phyloP scores from a whole-genome alignment of 2,797 vertebrate genomes.

The Propithecus perrieri region DNA sequence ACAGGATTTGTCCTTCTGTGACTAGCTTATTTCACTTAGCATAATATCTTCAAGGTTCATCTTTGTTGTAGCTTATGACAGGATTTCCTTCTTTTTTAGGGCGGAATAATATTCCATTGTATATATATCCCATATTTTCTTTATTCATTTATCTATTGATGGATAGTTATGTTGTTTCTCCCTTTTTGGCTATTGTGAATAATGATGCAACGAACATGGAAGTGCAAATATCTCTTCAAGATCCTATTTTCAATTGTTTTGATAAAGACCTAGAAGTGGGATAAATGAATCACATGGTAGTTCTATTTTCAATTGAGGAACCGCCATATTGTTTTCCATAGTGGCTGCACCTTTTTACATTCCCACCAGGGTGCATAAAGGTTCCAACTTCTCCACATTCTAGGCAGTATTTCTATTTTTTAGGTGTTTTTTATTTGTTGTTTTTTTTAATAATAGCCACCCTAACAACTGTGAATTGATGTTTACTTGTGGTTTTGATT shows the following conservation, averaged over 20 bases:
- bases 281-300: neutral
- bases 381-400: neutral
- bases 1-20: neutral
- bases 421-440: neutral
- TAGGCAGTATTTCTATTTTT: neutral
- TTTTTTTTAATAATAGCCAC: neutral
- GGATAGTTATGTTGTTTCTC: neutral
- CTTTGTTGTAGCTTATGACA: neutral
- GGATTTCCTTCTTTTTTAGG: too few relatives aligned
- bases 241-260: neutral
- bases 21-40: neutral
- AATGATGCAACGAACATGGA: neutral
- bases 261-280: neutral
- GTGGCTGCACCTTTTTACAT: neutral
- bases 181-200: neutral
- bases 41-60: neutral
- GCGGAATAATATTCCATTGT: neutral
- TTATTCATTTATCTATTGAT: neutral
- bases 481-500: neutral
- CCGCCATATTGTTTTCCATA: neutral
- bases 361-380: neutral
- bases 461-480: neutral
- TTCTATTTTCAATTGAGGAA: neutral
- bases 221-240: neutral
- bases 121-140: neutral